Evolutionary conservation across 2,797 vertebrate species (phyloP).

Genomic region (Diceros bicornis): DNA sequence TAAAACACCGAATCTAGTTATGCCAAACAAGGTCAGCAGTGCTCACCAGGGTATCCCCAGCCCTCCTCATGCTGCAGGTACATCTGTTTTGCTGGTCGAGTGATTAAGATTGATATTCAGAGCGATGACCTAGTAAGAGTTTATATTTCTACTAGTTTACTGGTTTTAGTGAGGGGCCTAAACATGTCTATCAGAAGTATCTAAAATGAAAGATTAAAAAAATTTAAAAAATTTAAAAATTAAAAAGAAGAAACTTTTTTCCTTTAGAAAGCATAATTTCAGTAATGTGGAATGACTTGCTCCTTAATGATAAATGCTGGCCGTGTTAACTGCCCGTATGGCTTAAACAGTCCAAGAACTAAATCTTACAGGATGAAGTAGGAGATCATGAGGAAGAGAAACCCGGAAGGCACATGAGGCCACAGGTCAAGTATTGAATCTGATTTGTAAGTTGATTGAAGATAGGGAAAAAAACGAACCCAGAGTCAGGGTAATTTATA

Average conservation of each 20-base stretch:
- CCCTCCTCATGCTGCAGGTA: fast-evolving
- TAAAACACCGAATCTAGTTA: not conserved
- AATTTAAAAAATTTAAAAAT: too few species aligned
- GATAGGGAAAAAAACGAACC: not conserved
- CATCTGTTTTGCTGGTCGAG: not conserved
- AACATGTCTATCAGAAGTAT: not conserved
- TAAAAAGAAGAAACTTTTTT: not conserved
- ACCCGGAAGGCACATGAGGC: not conserved
- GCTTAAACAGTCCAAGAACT: not conserved
- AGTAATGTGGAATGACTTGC: not conserved
- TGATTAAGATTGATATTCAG: not conserved
- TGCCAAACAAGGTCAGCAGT: fast-evolving
- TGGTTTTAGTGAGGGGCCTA: not conserved
- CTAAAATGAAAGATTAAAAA: not conserved
- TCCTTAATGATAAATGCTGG: not conserved
- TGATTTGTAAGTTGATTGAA: constrained; percentile 53
- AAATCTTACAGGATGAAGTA: not conserved
- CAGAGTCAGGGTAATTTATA: not conserved
- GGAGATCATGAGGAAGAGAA: not conserved
- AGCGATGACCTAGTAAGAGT: not conserved
- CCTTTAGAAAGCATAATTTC: not conserved
- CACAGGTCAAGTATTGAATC: not conserved
- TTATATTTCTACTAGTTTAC: not conserved
- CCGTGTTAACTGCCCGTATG: not conserved
- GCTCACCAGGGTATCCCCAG: fast-evolving